Evolutionary conservation across 30 jellyfish, hydroid and myxozoan species (phyloP), one percentile per base, ranked within the genome.

Genomic region (Aurelia aurita complex sp. Pacific): DNA sequence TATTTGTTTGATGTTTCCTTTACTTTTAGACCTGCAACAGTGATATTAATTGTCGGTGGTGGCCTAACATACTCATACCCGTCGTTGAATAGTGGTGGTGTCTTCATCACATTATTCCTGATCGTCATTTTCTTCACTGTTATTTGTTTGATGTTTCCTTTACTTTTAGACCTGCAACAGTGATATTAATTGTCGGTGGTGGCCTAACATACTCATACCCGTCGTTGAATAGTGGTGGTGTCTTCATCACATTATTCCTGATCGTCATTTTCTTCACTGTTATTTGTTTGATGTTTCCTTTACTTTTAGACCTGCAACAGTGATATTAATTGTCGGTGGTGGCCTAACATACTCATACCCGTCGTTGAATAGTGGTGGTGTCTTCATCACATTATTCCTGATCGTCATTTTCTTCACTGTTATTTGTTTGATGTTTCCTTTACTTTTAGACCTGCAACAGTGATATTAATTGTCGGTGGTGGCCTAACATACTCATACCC

Each of bases 51-150:
- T 55, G 86, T 94, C 43, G 98, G 96, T 36, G 98, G 98, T 59
- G 98, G 98, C 36, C 87, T 94, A 70, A 40, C 85, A 34, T 94
- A 94, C 64, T 96, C 98, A 35, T 94, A 74, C 80, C 90, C 90
- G 6, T 10, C 86, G 19, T 67, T 89, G 79, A 89, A 73, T 73
- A 10, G 32, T 67, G 52, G 71, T 55, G 98, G 81, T 32, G 88
- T 88, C 42, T 55, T 82, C 62, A 66, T 88, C 17, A 43, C 82
- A 63, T 36, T 85, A 87, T 19, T 94, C 32, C 9, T 94, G 34
- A 66, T 88, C 10, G 87, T 89, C 10, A 10, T 61, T 14, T 55
- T 83, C 43, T 94, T 61, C 82, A 73, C 92, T 65, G 35, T 94
- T 11, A 77, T 94, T 64, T 94, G 98, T 70, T 74, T 94, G 80